Conservation (phyloP, 2,113 vertebrate genomes). For the Nicator chloris region DNA sequence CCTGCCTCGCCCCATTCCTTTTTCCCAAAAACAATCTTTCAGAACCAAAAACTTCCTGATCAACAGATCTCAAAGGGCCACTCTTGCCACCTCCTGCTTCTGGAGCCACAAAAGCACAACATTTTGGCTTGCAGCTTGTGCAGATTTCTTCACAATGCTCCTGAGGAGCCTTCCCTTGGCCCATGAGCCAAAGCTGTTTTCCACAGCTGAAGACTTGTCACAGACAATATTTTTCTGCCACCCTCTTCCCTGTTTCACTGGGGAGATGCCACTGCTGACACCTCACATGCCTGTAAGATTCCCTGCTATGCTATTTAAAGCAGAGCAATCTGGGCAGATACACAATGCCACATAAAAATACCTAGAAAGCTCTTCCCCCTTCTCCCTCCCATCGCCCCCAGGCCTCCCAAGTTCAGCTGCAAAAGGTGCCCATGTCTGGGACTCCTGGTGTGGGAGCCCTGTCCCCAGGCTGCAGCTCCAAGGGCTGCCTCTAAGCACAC, state of each 20-base stretch:
- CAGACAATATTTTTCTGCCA: background rate
- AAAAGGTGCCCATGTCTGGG: too few species aligned
- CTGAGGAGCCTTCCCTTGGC: background rate
- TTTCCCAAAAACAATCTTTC: background rate
- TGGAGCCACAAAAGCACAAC: background rate
- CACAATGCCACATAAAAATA: background rate
- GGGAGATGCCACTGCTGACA: background rate
- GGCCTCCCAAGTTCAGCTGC: background rate
- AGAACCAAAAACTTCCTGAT: background rate
- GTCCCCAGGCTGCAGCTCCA: background rate
- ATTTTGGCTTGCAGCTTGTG: background rate
- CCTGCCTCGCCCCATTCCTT: background rate
- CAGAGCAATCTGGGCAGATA: background rate
- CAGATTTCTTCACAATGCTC: background rate
- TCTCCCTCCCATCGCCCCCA: background rate
- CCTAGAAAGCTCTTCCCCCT: background rate
- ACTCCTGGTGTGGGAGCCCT: fast-evolving
- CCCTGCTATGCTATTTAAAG: background rate
- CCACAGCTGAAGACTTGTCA: background rate
- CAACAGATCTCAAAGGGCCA: background rate
- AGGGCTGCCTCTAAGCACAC: background rate
- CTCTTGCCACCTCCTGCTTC: background rate
- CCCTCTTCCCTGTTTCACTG: background rate
- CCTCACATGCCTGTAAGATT: background rate
- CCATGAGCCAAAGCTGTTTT: background rate